A percentile compares a stretch with the other conserved stretches of the same genome.
Conservation (phyloP, 2,797 vertebrate genomes). For the Nannoperca obscura region DNA sequence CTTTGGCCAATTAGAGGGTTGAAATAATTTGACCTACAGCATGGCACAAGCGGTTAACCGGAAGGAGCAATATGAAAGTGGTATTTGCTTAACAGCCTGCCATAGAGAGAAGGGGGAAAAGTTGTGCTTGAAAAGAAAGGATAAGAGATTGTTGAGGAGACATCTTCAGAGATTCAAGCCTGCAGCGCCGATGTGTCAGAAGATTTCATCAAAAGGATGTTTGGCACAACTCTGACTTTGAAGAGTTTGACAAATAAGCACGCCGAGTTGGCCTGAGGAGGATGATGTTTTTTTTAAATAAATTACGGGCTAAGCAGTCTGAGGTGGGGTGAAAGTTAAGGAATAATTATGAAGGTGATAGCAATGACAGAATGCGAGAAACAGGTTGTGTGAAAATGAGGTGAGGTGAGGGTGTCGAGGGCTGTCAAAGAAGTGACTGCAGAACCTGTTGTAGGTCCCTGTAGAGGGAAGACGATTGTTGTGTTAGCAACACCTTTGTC, state of each 20-base stretch:
- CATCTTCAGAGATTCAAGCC: constrained; percentile 52
- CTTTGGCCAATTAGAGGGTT: constrained; percentile 86
- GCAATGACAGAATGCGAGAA: constrained; percentile 74
- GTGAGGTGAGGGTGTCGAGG: constrained; percentile 72
- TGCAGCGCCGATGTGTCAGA: constrained; percentile 57
- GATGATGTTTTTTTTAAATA: constrained; percentile 47
- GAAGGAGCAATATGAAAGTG: constrained; percentile 34
- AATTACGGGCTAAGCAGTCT: constrained; percentile 51
- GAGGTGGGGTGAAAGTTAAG: constrained; percentile 61
- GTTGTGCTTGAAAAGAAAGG: constrained; percentile 42
- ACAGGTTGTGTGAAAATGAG: constrained; percentile 81
- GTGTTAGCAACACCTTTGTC: constrained; percentile 81
- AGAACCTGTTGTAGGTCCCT: constrained; percentile 69
- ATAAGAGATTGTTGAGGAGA: constrained; percentile 50
- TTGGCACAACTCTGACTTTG: constrained; percentile 63
- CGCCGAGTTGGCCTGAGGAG: constrained; percentile 49
- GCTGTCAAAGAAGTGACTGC: constrained; percentile 72
- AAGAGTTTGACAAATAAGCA: constrained; percentile 69
- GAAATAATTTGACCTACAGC: constrained; percentile 86
- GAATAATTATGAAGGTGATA: constrained; percentile 76
- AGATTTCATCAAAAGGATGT: constrained; percentile 66
- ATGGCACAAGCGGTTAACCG: constrained; percentile 22
- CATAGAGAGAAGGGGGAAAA: constrained; percentile 29
- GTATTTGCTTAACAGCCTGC: constrained; percentile 43
- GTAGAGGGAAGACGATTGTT: constrained; percentile 69